Evolutionary conservation across 1,140 invertebrate species (phyloP).

Genomic region (Hormaphis cornu): DNA sequence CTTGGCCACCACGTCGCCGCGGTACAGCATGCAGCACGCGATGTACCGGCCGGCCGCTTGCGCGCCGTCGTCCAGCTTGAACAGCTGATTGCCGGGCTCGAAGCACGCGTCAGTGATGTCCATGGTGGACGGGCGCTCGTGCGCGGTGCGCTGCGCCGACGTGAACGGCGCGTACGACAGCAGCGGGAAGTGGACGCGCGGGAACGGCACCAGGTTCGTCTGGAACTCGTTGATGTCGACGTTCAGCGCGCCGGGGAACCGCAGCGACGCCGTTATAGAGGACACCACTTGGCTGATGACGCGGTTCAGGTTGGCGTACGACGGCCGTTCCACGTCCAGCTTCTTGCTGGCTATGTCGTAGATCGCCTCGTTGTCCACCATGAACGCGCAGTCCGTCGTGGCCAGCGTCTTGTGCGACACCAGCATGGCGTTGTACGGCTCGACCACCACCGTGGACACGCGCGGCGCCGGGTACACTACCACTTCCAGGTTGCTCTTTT

Average conservation of each 20-base stretch:
- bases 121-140: conserved; percentile 61
- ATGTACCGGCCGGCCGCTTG: conserved; percentile 44
- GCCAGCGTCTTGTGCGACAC: conserved; percentile 57
- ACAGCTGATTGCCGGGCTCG: conserved; percentile 17
- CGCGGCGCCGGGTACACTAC: conserved; percentile 24
- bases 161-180: conserved; percentile 73
- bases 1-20: conserved; percentile 52
- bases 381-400: conserved; percentile 56
- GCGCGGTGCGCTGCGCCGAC: conserved; percentile 69
- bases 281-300: conserved; percentile 49
- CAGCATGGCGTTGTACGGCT: conserved; percentile 58
- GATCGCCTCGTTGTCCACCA: conserved; percentile 58
- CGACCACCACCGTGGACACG: conserved; percentile 44
- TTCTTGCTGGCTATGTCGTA: conserved; percentile 55
- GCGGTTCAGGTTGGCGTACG: conserved; percentile 52
- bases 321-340: conserved; percentile 50
- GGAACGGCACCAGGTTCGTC: conserved; percentile 56
- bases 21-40: conserved; percentile 52
- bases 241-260: conserved; percentile 55
- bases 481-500: conserved; percentile 49
- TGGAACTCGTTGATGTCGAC: conserved; percentile 59
- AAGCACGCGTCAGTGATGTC: conserved; percentile 38
- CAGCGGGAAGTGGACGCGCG: conserved; percentile 55
- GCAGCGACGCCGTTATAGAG: conserved; percentile 47
- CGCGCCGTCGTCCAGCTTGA: conserved; percentile 34